Evolutionary conservation across 2,888 invertebrate genomes (phyloP).

Genomic region (Epistrophe eligans): DNA sequence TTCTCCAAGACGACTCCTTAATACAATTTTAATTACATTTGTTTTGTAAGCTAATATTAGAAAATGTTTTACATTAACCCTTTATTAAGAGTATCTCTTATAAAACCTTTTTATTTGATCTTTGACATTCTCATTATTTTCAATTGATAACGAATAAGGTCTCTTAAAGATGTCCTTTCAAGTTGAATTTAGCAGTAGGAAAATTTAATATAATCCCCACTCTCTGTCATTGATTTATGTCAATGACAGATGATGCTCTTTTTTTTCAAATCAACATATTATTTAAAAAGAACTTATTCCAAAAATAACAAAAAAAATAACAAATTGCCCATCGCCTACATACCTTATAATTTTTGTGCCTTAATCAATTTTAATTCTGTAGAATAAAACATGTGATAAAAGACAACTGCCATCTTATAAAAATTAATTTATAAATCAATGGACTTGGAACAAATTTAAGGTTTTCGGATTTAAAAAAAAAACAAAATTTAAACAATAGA

Average conservation of each 20-base stretch:
- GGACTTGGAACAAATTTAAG: slow-evolving; percentile 1
- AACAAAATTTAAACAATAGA: too few relatives aligned
- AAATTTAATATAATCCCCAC: not conserved
- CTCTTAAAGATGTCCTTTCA: too few relatives aligned
- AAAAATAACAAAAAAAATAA: slow-evolving; percentile 41
- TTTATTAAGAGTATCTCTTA: too few relatives aligned
- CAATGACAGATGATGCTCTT: slow-evolving; percentile 54
- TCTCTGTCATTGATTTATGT: slow-evolving; percentile 45
- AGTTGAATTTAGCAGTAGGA: not conserved
- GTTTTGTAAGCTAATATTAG: too few relatives aligned
- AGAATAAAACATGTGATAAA: not conserved
- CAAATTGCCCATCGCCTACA: slow-evolving; percentile 51
- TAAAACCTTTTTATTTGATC: too few relatives aligned
- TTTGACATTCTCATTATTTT: too few relatives aligned
- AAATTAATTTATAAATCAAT: slow-evolving; percentile 65
- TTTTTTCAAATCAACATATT: slow-evolving; percentile 54
- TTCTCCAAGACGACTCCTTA: too few relatives aligned
- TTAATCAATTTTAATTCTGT: slow-evolving; percentile 47
- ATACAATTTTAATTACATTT: too few relatives aligned
- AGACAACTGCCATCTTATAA: slow-evolving; percentile 7
- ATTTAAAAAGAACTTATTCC: slow-evolving; percentile 46
- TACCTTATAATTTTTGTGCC: slow-evolving; percentile 4
- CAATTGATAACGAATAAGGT: too few relatives aligned
- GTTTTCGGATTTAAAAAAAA: not conserved
- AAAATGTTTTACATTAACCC: too few relatives aligned